Evolutionary conservation across 2,888 invertebrate species (phyloP).

Genomic region (Dicycla oo): DNA sequence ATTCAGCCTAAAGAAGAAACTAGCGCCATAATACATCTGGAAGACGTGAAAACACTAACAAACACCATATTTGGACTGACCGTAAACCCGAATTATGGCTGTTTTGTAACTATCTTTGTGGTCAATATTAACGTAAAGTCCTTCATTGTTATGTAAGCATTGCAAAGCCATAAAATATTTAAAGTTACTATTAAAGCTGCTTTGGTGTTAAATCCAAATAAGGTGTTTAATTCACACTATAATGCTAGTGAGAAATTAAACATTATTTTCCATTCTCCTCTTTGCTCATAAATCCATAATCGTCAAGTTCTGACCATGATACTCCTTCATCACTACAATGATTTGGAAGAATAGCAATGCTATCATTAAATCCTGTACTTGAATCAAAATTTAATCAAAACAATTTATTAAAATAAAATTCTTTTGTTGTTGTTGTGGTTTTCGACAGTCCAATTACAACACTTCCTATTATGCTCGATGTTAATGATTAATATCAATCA

Average conservation of each 20-base stretch:
- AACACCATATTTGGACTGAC: not conserved
- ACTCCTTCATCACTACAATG: not conserved
- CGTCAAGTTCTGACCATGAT: constrained; percentile 3
- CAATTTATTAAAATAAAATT: constrained; percentile 44
- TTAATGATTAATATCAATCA: constrained; percentile 59
- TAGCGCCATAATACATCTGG: not conserved
- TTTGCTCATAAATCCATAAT: constrained; percentile 1
- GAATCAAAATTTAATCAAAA: constrained; percentile 28
- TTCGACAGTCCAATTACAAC: constrained; percentile 49
- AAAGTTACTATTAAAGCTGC: not conserved
- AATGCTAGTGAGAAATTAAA: too few relatives aligned
- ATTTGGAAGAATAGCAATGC: constrained; percentile 15
- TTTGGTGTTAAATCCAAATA: constrained; percentile 1
- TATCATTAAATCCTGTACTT: constrained; percentile 10
- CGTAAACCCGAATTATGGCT: not conserved
- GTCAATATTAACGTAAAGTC: not conserved
- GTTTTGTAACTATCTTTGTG: not conserved
- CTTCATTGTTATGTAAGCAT: not conserved
- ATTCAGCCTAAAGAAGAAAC: not conserved
- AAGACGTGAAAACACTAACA: not conserved
- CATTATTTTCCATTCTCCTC: not conserved
- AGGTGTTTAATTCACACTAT: constrained; percentile 23
- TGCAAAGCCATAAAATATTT: not conserved
- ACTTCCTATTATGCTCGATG: constrained; percentile 55
- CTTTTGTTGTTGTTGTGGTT: constrained; percentile 49